Conservation (phyloP, 1,140 invertebrate genomes). For the Fragariocoptes setiger region DNA sequence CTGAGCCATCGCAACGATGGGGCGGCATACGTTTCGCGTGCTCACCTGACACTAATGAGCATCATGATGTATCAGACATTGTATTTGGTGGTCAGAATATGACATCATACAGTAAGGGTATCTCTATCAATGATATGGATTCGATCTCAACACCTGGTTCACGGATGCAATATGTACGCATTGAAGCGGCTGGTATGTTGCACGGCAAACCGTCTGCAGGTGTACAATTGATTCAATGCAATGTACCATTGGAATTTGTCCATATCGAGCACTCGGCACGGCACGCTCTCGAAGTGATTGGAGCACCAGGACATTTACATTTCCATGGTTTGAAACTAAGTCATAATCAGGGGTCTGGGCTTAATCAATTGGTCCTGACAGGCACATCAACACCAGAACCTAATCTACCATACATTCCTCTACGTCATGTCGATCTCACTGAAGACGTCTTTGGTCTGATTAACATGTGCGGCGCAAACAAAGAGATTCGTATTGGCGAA, state of each 20-base stretch:
- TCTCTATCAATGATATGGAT: too few relatives aligned
- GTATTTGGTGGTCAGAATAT: background rate
- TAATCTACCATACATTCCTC: conserved; percentile 28
- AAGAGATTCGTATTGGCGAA: conserved; percentile 61
- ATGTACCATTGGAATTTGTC: conserved; percentile 23
- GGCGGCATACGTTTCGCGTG: conserved; percentile 69
- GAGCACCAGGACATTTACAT: conserved; percentile 38
- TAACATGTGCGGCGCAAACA: conserved; percentile 75
- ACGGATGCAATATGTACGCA: conserved; percentile 39
- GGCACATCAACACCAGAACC: conserved; percentile 64
- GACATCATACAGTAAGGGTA: too few relatives aligned
- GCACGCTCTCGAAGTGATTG: conserved; percentile 67
- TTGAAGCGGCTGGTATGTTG: conserved; percentile 72
- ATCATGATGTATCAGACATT: background rate
- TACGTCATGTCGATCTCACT: conserved; percentile 50
- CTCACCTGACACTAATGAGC: background rate
- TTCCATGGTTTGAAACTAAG: conserved; percentile 26
- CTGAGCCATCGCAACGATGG: conserved; percentile 46
- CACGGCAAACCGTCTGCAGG: conserved; percentile 81
- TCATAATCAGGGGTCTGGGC: conserved; percentile 52
- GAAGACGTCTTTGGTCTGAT: conserved; percentile 80
- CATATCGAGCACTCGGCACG: conserved; percentile 50
- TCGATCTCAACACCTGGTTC: too few relatives aligned
- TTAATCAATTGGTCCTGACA: conserved; percentile 55
- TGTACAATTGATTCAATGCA: conserved; percentile 36